These are phyloP conservation scores for Spodoptera litura DNA, from an alignment of 1,140 invertebrate genomes.

Conservation along the genomic window DNA sequence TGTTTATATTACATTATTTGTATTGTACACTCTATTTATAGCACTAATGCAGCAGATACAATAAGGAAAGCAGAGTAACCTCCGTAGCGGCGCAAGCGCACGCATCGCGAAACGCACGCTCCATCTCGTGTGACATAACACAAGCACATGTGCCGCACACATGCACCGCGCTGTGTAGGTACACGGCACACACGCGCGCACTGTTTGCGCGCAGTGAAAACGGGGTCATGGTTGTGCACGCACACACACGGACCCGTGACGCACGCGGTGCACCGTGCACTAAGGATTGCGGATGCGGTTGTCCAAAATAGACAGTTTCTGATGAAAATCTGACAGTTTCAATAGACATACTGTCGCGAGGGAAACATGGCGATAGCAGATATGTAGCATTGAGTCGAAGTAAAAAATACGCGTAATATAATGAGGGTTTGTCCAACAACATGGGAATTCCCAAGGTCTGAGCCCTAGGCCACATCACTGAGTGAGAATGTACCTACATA, in stretches of 20 bases:
- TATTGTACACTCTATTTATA: neutral
- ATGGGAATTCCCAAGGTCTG: too few relatives aligned
- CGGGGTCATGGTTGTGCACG: constrained; percentile 67
- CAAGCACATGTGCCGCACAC: constrained; percentile 45
- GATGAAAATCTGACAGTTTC: constrained; percentile 1
- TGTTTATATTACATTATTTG: neutral
- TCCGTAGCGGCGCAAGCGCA: constrained; percentile 28
- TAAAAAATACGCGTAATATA: too few relatives aligned
- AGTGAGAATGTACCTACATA: too few relatives aligned
- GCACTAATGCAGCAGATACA: neutral
- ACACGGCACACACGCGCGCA: constrained; percentile 24
- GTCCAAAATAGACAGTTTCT: constrained; percentile 15
- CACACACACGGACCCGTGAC: constrained; percentile 54
- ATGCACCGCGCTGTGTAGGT: constrained; percentile 3
- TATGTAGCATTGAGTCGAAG: too few relatives aligned
- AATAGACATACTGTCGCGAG: neutral
- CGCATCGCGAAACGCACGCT: constrained; percentile 51
- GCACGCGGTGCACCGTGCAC: constrained; percentile 51
- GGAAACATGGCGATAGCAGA: too few relatives aligned
- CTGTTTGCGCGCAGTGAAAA: constrained; percentile 64
- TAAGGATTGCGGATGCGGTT: constrained; percentile 64
- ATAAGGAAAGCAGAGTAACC: constrained; percentile 50
- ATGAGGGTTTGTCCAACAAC: too few relatives aligned
- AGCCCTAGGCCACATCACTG: too few relatives aligned
- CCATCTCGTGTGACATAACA: constrained; percentile 70